Conservation (phyloP, 2,113 vertebrate species). For the Vidua macroura region DNA sequence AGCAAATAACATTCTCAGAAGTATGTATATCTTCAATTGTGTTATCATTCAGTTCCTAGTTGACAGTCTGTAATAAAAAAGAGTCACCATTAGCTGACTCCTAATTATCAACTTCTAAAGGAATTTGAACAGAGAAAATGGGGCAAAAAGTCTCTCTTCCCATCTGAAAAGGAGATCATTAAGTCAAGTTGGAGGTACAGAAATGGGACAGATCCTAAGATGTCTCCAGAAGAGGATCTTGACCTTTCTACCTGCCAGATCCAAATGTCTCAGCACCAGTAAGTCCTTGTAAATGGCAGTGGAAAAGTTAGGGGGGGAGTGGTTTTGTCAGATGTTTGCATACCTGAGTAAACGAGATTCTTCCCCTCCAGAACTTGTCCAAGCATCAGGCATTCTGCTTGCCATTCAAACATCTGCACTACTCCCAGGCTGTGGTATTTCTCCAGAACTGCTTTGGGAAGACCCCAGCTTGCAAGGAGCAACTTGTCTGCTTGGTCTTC, state of each 20-base stretch:
- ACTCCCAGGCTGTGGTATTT: slow-evolving; percentile 87
- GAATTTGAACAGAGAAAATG: not conserved
- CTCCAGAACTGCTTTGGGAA: slow-evolving; percentile 85
- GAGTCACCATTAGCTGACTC: not conserved
- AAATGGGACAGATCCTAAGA: not conserved
- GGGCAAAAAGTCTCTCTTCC: not conserved
- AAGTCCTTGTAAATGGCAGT: not conserved
- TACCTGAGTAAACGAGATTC: slow-evolving; percentile 96
- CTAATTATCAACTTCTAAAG: not conserved
- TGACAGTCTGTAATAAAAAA: not conserved
- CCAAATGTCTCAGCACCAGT: not conserved
- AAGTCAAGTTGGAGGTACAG: not conserved
- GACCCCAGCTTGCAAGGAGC: slow-evolving; percentile 90
- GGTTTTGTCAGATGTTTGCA: not conserved
- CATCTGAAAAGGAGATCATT: not conserved
- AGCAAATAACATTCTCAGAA: not conserved
- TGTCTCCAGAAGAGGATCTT: not conserved
- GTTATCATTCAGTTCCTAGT: not conserved
- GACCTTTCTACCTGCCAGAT: not conserved
- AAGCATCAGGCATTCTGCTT: slow-evolving; percentile 91
- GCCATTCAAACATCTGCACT: slow-evolving; percentile 94
- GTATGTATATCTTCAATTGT: not conserved
- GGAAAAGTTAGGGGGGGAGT: not conserved
- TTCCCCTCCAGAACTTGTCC: slow-evolving; percentile 88
- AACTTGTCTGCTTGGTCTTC: slow-evolving; percentile 81